phyloP scores from a whole-genome alignment of 1,140 invertebrate species.

The Microplitis demolitor region DNA sequence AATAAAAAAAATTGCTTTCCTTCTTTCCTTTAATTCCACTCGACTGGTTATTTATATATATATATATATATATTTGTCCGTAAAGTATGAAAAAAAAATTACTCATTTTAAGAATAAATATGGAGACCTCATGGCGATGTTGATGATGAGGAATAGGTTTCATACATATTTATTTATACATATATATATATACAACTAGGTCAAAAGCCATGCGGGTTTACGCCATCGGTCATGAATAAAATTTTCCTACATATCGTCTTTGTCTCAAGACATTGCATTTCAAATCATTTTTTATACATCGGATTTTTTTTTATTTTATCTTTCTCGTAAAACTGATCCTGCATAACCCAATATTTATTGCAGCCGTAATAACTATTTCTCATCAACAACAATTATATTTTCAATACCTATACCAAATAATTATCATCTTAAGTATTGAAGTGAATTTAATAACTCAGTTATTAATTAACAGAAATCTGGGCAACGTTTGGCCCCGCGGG shows the following conservation, averaged over 20 bases:
- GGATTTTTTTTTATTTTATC: neutral
- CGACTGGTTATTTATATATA: neutral
- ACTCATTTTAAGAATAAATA: neutral
- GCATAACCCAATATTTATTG: neutral
- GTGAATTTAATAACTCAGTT: no score
- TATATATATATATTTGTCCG: neutral
- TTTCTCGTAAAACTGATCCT: neutral
- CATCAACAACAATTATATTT: no score
- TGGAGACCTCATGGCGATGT: neutral
- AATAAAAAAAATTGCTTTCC: neutral
- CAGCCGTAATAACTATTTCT: neutral
- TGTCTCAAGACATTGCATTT: neutral
- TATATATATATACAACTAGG: neutral
- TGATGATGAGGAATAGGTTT: neutral
- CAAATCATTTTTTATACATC: neutral
- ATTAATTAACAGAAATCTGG: no score
- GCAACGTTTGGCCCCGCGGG: no score
- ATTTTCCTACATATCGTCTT: no score
- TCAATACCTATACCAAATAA: no score
- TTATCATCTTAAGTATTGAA: no score
- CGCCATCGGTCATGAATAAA: neutral
- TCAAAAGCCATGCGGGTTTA: neutral
- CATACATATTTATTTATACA: neutral
- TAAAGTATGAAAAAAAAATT: neutral
- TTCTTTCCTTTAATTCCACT: neutral